Conservation (phyloP, 2,888 invertebrate genomes). For the Aleiodes leptofemur region DNA sequence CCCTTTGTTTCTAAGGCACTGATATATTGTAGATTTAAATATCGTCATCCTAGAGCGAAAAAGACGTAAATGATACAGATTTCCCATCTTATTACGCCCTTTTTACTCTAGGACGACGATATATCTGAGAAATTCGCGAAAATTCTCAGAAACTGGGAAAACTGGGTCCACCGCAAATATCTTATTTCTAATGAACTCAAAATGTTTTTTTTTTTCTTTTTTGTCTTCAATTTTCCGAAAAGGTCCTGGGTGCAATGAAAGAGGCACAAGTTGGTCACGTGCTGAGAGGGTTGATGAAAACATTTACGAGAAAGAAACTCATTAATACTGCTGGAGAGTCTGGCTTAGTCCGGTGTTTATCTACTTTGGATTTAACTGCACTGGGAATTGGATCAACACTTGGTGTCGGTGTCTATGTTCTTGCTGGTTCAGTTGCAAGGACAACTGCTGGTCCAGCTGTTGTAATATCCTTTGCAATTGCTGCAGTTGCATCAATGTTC, state of each 20-base stretch:
- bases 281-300: slow-evolving; percentile 49
- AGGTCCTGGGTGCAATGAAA: slow-evolving; percentile 60
- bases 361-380: slow-evolving; percentile 89
- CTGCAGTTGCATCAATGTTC: slow-evolving; percentile 92
- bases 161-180: too few relatives aligned
- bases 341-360: slow-evolving; percentile 83
- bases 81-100: too few relatives aligned
- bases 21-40: too few relatives aligned
- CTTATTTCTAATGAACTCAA: too few relatives aligned
- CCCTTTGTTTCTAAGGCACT: too few relatives aligned
- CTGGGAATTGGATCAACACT: slow-evolving; percentile 89
- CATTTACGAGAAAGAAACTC: slow-evolving; percentile 65
- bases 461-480: slow-evolving; percentile 90
- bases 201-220: background rate
- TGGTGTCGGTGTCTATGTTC: slow-evolving; percentile 93
- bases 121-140: too few relatives aligned
- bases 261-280: slow-evolving; percentile 44
- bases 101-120: too few relatives aligned
- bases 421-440: slow-evolving; percentile 90
- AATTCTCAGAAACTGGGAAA: too few relatives aligned
- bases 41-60: too few relatives aligned
- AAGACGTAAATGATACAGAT: too few relatives aligned
- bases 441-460: slow-evolving; percentile 91
- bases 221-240: slow-evolving; percentile 6
- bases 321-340: slow-evolving; percentile 56